Conservation (phyloP, 2,888 invertebrate genomes). For the Drosophila testacea region DNA sequence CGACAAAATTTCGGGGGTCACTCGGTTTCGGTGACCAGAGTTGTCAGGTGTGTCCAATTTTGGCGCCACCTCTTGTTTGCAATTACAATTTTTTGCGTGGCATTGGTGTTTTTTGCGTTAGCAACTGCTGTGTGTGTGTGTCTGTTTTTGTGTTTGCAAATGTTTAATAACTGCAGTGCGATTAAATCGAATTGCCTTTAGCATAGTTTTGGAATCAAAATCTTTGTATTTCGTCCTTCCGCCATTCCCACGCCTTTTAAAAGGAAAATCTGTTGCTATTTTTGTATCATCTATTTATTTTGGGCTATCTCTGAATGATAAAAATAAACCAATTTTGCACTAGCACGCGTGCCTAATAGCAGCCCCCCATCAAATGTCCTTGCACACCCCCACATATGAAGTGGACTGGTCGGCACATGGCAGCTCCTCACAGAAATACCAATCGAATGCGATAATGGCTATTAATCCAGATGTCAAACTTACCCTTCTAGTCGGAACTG, state of each 20-base stretch:
- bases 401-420: slow-evolving; percentile 47
- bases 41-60: no score
- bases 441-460: neutral
- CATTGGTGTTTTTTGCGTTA: no score
- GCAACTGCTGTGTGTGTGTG: no score
- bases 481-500: neutral
- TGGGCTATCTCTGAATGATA: slow-evolving; percentile 35
- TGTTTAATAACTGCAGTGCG: no score
- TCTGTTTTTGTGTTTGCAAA: no score
- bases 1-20: no score
- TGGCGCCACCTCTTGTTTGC: no score
- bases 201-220: no score
- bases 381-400: slow-evolving; percentile 37
- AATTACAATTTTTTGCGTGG: no score
- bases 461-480: neutral
- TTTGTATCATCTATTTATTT: slow-evolving; percentile 15
- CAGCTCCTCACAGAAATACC: slow-evolving; percentile 39
- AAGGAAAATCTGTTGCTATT: slow-evolving; percentile 11
- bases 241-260: neutral
- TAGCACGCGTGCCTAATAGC: slow-evolving; percentile 62
- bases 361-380: slow-evolving; percentile 47
- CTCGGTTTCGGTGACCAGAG: no score
- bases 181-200: no score
- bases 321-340: slow-evolving; percentile 53
- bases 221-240: neutral